Conservation (phyloP, 2,797 vertebrate species). For the Chromis chromis region DNA sequence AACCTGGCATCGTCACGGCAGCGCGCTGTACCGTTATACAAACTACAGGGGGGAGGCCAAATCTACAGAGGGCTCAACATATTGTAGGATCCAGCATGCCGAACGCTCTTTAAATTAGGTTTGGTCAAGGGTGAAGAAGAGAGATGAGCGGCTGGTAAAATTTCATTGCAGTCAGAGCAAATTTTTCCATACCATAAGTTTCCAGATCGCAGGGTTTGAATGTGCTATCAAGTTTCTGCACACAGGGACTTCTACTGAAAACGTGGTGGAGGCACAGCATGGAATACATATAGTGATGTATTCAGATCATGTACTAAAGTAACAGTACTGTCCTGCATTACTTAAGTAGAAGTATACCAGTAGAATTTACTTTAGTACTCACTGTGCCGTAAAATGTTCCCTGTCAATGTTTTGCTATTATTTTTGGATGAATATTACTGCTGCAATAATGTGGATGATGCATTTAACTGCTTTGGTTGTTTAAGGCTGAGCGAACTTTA, state of each 20-base stretch:
- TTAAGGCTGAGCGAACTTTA: too few species aligned
- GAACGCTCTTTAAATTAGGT: constrained; percentile 21
- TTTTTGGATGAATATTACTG: too few species aligned
- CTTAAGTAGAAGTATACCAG: too few species aligned
- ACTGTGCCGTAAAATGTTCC: too few species aligned
- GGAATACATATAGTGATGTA: too few species aligned
- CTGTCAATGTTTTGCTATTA: too few species aligned
- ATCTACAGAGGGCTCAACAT: constrained; percentile 14
- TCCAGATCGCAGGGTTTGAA: not conserved
- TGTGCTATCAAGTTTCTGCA: not conserved
- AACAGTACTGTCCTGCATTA: too few species aligned
- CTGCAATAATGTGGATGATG: too few species aligned
- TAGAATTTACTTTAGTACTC: too few species aligned
- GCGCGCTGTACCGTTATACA: constrained; percentile 24
- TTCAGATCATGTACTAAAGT: too few species aligned
- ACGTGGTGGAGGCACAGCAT: too few species aligned
- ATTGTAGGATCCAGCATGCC: constrained; percentile 3
- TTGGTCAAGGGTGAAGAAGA: not conserved
- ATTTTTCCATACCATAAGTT: not conserved
- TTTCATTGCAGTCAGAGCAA: not conserved
- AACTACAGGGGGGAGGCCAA: constrained; percentile 3
- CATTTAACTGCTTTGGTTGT: too few species aligned
- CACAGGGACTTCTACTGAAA: not conserved
- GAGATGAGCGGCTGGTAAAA: not conserved
- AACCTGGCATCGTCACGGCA: constrained; percentile 24